Conservation (phyloP, 2,888 invertebrate species). For the Vandiemenella viatica region DNA sequence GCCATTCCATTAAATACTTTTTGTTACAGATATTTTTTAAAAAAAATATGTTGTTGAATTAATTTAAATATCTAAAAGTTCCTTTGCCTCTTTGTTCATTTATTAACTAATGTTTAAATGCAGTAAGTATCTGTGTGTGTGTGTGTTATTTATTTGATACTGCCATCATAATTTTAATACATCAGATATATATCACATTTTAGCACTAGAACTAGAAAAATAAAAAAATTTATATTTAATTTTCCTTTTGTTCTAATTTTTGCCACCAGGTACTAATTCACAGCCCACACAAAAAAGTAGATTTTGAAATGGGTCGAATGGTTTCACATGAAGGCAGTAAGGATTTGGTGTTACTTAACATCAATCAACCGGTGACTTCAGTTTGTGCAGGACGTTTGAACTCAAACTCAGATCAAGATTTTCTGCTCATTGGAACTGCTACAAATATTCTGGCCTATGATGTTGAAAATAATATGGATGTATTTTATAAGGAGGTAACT, state of each 20-base stretch:
- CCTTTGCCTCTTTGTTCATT: too few species aligned
- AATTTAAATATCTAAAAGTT: too few species aligned
- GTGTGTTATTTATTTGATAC: too few species aligned
- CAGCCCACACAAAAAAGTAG: constrained; percentile 56
- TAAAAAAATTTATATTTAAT: background rate
- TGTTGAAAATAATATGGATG: constrained; percentile 77
- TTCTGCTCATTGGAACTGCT: constrained; percentile 65
- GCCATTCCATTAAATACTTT: too few species aligned
- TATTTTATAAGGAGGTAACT: constrained; percentile 72
- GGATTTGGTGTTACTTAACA: constrained; percentile 55
- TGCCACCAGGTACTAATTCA: constrained; percentile 57
- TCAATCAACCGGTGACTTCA: constrained; percentile 65
- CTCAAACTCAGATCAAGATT: constrained; percentile 51
- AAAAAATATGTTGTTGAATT: too few species aligned
- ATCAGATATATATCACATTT: background rate
- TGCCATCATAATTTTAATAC: background rate
- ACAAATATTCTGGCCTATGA: constrained; percentile 70
- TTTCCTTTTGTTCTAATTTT: background rate
- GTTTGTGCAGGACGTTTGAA: constrained; percentile 55
- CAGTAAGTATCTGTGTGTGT: too few species aligned
- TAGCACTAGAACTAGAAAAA: background rate
- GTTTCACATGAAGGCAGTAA: constrained; percentile 46
- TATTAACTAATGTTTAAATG: too few species aligned
- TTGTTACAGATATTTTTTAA: too few species aligned
- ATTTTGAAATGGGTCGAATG: constrained; percentile 39